Evolutionary conservation across 2,113 vertebrate species (phyloP).

Genomic region (Poecilia latipinna): DNA sequence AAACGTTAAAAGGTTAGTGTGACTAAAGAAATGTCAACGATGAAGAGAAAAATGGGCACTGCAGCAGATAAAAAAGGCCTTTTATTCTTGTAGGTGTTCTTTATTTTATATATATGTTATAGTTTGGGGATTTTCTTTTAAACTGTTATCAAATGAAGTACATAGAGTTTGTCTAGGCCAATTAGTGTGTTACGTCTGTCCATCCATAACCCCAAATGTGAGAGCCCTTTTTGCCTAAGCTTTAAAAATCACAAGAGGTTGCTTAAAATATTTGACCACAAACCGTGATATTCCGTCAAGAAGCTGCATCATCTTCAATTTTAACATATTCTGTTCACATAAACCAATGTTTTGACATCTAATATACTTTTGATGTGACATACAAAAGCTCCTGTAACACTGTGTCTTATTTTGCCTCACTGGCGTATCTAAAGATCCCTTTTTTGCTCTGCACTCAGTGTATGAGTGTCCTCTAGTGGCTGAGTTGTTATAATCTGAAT

Average conservation of each 20-base stretch:
- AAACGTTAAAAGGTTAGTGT: constrained; percentile 10
- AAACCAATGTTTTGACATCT: background rate
- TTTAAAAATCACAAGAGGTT: background rate
- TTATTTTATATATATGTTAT: background rate
- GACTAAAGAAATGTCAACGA: constrained; percentile 26
- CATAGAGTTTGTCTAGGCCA: background rate
- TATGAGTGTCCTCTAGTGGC: background rate
- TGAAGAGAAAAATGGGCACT: background rate
- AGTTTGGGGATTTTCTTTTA: constrained; percentile 5
- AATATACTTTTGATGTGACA: background rate
- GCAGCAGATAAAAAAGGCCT: constrained; percentile 1
- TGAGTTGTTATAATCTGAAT: background rate
- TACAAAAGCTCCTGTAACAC: too few species aligned
- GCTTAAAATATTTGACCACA: background rate
- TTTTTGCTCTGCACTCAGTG: background rate
- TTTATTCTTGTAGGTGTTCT: background rate
- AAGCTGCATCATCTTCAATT: background rate
- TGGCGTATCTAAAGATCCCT: background rate
- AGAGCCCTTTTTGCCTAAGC: background rate
- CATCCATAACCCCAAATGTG: background rate
- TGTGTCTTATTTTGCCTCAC: too few species aligned
- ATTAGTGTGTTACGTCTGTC: background rate
- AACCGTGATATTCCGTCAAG: background rate
- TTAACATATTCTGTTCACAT: background rate
- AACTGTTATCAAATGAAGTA: background rate